phyloP scores from a whole-genome alignment of 2,888 invertebrate genomes.

The Linnaemya vulpina region DNA sequence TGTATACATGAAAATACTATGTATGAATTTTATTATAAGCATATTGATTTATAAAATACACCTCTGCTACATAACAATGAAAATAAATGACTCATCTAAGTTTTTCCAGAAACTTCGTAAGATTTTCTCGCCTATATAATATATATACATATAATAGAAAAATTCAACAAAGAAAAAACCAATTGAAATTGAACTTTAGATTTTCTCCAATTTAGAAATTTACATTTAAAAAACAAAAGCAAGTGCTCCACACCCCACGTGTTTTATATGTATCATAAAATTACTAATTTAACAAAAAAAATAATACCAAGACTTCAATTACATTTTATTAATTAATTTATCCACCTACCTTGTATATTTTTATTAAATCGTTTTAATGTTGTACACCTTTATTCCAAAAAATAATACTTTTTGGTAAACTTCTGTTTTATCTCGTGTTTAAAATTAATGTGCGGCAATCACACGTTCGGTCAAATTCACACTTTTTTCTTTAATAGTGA shows the following conservation, averaged over 20 bases:
- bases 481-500: constrained; percentile 72
- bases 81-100: background rate
- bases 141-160: too few species aligned
- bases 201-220: background rate
- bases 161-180: too few species aligned
- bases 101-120: background rate
- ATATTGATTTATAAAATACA: too few species aligned
- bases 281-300: too few species aligned
- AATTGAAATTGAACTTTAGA: background rate
- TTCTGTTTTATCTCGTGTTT: constrained; percentile 54
- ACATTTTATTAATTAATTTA: background rate
- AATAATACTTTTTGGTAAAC: constrained; percentile 51
- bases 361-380: constrained; percentile 60
- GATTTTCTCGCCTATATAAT: background rate
- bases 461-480: constrained; percentile 79
- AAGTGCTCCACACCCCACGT: constrained; percentile 46
- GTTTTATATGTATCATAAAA: constrained; percentile 33
- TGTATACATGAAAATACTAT: too few species aligned
- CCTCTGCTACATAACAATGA: too few species aligned
- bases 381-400: constrained; percentile 55
- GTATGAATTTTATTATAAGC: too few species aligned
- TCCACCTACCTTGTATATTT: constrained; percentile 67
- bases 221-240: background rate
- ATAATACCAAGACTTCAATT: constrained; percentile 14
- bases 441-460: constrained; percentile 62